Conservation (phyloP, 1,140 invertebrate genomes). For the Drosophila pandora region DNA sequence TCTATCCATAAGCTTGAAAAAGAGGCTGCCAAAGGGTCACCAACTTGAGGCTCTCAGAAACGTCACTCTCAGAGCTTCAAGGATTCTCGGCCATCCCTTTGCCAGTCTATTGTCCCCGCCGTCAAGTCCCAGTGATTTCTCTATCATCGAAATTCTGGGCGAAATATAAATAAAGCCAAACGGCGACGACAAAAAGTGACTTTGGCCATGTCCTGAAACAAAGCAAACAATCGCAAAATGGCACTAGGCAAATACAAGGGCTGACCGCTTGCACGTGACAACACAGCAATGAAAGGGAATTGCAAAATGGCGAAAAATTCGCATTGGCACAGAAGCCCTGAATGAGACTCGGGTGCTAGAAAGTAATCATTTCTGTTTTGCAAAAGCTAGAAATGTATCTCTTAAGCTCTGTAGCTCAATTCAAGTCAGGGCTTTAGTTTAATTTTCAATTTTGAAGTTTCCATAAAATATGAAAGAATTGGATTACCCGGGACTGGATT, state of each 20-base stretch:
- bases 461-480: no score
- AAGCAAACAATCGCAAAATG: slow-evolving; percentile 72
- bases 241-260: slow-evolving; percentile 59
- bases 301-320: slow-evolving; percentile 21
- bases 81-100: slow-evolving; percentile 21
- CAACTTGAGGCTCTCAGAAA: slow-evolving; percentile 12
- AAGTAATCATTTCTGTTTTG: no score
- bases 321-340: slow-evolving; percentile 9
- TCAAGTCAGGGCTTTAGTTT: no score
- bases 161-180: slow-evolving; percentile 26
- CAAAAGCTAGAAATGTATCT: no score
- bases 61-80: slow-evolving; percentile 29
- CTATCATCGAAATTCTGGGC: slow-evolving; percentile 40
- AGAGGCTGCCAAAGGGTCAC: slow-evolving; percentile 31
- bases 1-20: slow-evolving; percentile 12
- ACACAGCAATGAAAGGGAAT: slow-evolving; percentile 34
- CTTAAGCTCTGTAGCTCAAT: no score
- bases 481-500: background rate
- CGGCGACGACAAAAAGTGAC: slow-evolving; percentile 30
- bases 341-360: background rate
- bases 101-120: slow-evolving; percentile 38
- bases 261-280: slow-evolving; percentile 64
- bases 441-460: no score
- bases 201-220: slow-evolving; percentile 53
- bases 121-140: slow-evolving; percentile 38